Conservation (phyloP, 2,888 invertebrate genomes). For the Pristionchus arcanus region DNA sequence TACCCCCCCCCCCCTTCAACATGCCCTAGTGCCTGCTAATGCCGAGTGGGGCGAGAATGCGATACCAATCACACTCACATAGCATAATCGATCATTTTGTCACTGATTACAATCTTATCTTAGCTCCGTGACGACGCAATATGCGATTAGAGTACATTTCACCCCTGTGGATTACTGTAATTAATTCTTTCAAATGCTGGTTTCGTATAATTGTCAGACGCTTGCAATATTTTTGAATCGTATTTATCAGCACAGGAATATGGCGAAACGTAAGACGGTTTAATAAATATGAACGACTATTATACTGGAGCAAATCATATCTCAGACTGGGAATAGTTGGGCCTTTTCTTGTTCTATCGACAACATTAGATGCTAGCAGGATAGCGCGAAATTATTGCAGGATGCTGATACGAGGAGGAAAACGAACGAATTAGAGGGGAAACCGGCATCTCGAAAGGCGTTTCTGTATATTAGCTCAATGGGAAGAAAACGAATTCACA, state of each 20-base stretch:
- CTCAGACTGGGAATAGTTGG: not conserved
- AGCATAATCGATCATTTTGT: slow-evolving; percentile 17
- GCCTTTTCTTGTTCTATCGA: not conserved
- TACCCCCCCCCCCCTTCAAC: not conserved
- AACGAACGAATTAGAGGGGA: not conserved
- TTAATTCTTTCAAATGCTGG: not conserved
- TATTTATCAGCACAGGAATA: slow-evolving; percentile 23
- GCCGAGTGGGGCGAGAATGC: not conserved
- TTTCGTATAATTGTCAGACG: not conserved
- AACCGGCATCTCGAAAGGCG: slow-evolving; percentile 48
- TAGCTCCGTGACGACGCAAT: not conserved
- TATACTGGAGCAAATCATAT: not conserved
- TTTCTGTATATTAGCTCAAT: slow-evolving; percentile 21
- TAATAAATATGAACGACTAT: slow-evolving; percentile 13
- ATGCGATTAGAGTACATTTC: not conserved
- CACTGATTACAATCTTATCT: slow-evolving; percentile 25
- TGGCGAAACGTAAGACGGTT: not conserved
- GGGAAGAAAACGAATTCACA: not conserved
- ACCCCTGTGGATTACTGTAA: not conserved
- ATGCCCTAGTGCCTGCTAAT: not conserved
- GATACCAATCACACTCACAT: not conserved
- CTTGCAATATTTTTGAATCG: not conserved
- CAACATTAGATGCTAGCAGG: not conserved
- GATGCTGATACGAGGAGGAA: not conserved
- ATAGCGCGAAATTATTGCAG: not conserved